Evolutionary conservation across 2,888 invertebrate genomes (phyloP).

Genomic region (Dryococelus australis): DNA sequence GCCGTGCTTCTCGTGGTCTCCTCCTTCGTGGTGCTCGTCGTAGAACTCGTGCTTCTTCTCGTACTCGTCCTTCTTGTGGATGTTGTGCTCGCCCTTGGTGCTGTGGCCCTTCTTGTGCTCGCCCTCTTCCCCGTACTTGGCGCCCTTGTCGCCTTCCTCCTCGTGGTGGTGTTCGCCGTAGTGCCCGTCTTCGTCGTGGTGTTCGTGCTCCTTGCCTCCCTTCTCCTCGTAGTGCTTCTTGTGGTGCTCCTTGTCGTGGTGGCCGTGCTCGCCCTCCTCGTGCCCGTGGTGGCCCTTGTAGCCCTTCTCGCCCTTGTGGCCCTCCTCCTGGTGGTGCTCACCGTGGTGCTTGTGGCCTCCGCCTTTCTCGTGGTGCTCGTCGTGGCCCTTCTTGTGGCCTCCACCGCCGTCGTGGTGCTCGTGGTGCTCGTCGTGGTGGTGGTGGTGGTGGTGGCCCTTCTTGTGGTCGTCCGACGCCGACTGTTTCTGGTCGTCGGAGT

Average conservation of each 20-base stretch:
- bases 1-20: conserved; percentile 71
- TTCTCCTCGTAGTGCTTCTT: conserved; percentile 70
- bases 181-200: conserved; percentile 34
- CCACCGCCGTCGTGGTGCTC: conserved; percentile 4
- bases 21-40: conserved; percentile 75
- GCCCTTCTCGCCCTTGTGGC: conserved; percentile 71
- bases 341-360: conserved; percentile 65
- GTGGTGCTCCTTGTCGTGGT: conserved; percentile 73
- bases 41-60: conserved; percentile 79
- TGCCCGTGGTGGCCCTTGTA: conserved; percentile 70
- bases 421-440: neutral
- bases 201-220: conserved; percentile 65
- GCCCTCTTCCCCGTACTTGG: conserved; percentile 66
- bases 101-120: conserved; percentile 77
- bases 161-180: conserved; percentile 66
- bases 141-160: conserved; percentile 71
- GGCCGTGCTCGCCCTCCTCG: conserved; percentile 70
- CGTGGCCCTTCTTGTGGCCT: neutral
- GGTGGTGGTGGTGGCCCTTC: neutral
- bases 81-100: conserved; percentile 76
- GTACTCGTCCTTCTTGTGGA: conserved; percentile 78
- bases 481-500: neutral
- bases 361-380: conserved; percentile 57
- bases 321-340: conserved; percentile 64
- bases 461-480: neutral